These are phyloP conservation scores for Alethe castanea DNA, from an alignment of 2,113 vertebrate genomes.

Conservation along the genomic window DNA sequence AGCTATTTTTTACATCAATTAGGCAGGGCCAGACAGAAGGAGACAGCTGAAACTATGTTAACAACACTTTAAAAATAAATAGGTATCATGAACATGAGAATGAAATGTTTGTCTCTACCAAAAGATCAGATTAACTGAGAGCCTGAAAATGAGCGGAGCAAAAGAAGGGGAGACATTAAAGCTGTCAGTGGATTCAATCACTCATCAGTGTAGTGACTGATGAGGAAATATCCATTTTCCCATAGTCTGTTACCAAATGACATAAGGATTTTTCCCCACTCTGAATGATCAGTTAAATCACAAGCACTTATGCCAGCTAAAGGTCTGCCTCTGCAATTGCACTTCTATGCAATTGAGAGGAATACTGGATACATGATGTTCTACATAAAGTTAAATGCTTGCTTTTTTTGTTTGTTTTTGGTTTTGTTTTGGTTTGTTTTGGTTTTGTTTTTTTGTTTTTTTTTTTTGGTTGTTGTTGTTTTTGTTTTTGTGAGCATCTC, in stretches of 20 bases:
- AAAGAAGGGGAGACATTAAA: neutral
- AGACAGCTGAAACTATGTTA: conserved; percentile 1
- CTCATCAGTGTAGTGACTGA: neutral
- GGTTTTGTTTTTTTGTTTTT: no score
- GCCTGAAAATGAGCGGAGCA: neutral
- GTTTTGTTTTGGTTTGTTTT: no score
- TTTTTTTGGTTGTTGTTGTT: no score
- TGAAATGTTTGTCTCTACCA: neutral
- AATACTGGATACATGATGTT: neutral
- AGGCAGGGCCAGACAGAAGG: neutral
- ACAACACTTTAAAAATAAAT: conserved; percentile 11
- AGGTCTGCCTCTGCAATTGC: neutral
- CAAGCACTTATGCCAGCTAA: neutral
- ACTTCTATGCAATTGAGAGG: neutral
- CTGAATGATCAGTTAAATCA: neutral
- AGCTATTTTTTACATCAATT: neutral
- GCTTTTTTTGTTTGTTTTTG: no score
- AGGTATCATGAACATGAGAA: neutral
- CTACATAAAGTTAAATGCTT: neutral
- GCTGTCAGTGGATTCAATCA: neutral
- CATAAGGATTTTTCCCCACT: neutral
- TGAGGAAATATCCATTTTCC: neutral
- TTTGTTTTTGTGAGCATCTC: neutral
- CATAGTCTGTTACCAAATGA: neutral
- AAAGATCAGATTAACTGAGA: neutral